Percentiles rank a stretch among this genome's conserved stretches.
Conservation (phyloP, 2,888 invertebrate species). For the Diarsia brunnea region DNA sequence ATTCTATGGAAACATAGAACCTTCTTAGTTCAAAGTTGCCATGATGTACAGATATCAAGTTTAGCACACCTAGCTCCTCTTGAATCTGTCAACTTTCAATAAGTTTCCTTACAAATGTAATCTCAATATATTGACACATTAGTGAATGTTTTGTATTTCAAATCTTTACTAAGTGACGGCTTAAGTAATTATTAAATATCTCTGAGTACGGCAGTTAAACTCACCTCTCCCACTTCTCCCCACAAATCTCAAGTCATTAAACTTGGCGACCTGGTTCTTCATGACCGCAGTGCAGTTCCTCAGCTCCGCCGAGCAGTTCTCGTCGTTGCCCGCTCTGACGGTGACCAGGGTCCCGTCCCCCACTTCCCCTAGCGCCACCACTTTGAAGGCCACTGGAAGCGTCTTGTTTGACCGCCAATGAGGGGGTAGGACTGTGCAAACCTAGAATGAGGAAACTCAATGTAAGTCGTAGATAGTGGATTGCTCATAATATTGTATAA, state of each 20-base stretch:
- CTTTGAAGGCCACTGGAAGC: constrained; percentile 98
- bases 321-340: constrained; percentile 98
- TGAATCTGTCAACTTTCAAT: background rate
- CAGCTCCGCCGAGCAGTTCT: constrained; percentile 98
- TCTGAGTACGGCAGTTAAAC: no score
- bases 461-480: background rate
- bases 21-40: background rate
- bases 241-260: constrained; percentile 99
- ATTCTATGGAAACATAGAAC: no score
- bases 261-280: constrained; percentile 99
- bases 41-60: background rate
- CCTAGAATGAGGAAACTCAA: constrained; percentile 78
- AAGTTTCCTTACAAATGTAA: background rate
- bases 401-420: constrained; percentile 99
- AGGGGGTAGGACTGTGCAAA: constrained; percentile 96
- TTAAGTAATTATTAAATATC: no score
- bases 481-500: background rate
- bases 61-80: no score
- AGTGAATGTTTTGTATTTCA: no score
- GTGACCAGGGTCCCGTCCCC: constrained; percentile 98
- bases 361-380: constrained; percentile 97
- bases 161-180: no score
- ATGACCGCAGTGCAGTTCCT: constrained; percentile 98
- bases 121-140: background rate
- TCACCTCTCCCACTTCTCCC: constrained; percentile 99